Evolutionary conservation across 2,888 invertebrate genomes (phyloP).

Genomic region (Acleris holmiana): DNA sequence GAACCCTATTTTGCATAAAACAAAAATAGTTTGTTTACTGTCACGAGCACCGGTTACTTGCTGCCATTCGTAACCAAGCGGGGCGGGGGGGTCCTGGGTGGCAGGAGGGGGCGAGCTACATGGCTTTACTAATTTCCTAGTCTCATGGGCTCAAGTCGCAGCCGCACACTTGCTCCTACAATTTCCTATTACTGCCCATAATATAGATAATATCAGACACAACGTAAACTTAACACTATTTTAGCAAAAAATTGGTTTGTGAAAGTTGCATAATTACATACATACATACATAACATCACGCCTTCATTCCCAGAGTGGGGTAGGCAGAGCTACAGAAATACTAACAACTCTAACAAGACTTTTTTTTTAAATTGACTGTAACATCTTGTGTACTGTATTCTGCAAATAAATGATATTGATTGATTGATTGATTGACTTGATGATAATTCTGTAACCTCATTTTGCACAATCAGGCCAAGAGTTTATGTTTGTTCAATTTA

Average conservation of each 20-base stretch:
- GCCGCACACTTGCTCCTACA: slow-evolving; percentile 56
- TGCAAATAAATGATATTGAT: no score
- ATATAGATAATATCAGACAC: slow-evolving; percentile 2
- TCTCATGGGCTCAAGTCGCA: slow-evolving; percentile 62
- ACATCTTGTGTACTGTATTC: no score
- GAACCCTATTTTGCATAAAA: slow-evolving; percentile 33
- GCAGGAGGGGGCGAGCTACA: slow-evolving; percentile 51
- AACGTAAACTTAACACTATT: neutral
- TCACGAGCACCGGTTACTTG: slow-evolving; percentile 40
- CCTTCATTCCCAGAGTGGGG: no score
- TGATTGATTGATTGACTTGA: no score
- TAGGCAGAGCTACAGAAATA: no score
- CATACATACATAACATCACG: no score
- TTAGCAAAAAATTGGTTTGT: neutral
- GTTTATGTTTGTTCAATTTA: no score
- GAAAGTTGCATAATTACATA: no score
- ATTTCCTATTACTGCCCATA: slow-evolving; percentile 55
- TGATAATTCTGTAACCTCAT: no score
- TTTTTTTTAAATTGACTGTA: no score
- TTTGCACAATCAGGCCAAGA: no score
- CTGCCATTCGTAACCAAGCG: slow-evolving; percentile 39
- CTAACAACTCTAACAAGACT: no score
- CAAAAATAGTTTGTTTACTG: slow-evolving; percentile 38
- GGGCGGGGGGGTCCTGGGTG: slow-evolving; percentile 28
- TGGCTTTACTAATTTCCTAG: slow-evolving; percentile 69